Percentiles rank a stretch among this genome's conserved stretches.
phyloP scores from a whole-genome alignment of 2,797 vertebrate species.

The Somateria mollissima region DNA sequence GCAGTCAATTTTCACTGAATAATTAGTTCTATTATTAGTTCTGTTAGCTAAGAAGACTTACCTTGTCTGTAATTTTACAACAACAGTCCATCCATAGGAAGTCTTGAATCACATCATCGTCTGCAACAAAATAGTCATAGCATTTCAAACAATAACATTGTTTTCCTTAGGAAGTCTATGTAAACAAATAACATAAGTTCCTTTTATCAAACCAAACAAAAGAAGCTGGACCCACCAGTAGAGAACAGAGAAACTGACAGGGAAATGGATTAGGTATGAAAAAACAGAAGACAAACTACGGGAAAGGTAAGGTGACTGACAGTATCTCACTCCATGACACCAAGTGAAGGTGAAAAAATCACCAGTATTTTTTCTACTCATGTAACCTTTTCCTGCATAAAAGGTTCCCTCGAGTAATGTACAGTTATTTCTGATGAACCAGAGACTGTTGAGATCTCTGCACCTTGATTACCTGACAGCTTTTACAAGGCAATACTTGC shows the following conservation, averaged over 20 bases:
- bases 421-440: not conserved
- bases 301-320: not conserved
- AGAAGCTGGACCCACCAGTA: not conserved
- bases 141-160: conserved; percentile 42
- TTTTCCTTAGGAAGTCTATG: conserved; percentile 23
- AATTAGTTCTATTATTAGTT: not conserved
- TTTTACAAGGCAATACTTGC: not conserved
- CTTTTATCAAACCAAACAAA: not conserved
- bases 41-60: not conserved
- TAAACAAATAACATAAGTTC: not conserved
- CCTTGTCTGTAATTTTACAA: conserved; percentile 91
- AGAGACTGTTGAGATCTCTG: not conserved
- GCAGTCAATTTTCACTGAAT: not conserved
- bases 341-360: not conserved
- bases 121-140: conserved; percentile 78
- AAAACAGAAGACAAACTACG: not conserved
- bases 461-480: not conserved
- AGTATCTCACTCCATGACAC: not conserved
- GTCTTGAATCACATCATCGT: conserved; percentile 91
- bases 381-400: not conserved
- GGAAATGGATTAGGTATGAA: not conserved
- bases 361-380: not conserved
- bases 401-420: not conserved
- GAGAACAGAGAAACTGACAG: not conserved
- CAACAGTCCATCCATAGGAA: conserved; percentile 96